Percentiles rank a stretch among this genome's conserved stretches.
Conservation (phyloP, 1,140 invertebrate species). For the Tetragonula clypearis region DNA sequence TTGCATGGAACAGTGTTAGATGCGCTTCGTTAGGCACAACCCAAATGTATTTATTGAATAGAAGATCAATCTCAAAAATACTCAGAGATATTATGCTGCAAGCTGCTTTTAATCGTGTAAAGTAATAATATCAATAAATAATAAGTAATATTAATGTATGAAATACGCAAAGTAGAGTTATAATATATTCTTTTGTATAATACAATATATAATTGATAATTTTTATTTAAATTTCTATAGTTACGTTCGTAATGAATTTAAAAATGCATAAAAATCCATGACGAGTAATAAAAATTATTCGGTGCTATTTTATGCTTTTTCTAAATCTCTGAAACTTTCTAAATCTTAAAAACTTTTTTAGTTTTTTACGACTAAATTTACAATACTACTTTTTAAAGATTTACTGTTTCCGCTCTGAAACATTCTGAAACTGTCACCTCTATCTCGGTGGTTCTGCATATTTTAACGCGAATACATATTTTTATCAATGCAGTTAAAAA, state of each 20-base stretch:
- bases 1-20: not conserved
- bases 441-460: not conserved
- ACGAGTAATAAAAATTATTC: not conserved
- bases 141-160: no score
- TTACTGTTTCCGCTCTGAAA: not conserved
- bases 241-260: no score
- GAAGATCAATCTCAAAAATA: not conserved
- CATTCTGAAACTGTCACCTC: not conserved
- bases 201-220: no score
- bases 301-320: not conserved
- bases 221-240: no score
- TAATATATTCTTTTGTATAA: no score
- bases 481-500: no score
- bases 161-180: no score
- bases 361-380: no score
- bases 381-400: not conserved
- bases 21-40: not conserved
- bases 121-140: no score
- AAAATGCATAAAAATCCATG: no score
- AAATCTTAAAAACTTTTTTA: no score
- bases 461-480: no score
- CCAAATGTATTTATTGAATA: not conserved
- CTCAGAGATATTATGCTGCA: not conserved
- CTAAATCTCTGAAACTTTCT: not conserved
- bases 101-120: not conserved